A percentile compares a stretch with the other conserved stretches of the same genome.
Evolutionary conservation across 2,888 invertebrate genomes (phyloP).

Genomic region (Scaptomyza parva): DNA sequence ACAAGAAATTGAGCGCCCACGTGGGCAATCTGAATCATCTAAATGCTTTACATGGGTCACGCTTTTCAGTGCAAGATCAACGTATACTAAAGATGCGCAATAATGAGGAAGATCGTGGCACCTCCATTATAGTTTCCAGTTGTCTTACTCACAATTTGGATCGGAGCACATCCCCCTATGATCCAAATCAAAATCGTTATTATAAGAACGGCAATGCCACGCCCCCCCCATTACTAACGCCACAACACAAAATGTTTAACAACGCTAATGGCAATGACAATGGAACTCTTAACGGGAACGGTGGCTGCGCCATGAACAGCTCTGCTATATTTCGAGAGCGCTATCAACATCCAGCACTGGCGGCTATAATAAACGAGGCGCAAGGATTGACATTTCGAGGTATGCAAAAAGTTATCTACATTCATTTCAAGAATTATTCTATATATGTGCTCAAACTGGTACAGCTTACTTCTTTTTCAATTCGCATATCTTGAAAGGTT

Average conservation of each 20-base stretch:
- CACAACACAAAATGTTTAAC: constrained; percentile 75
- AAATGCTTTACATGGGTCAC: constrained; percentile 80
- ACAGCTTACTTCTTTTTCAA: too few relatives aligned
- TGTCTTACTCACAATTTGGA: constrained; percentile 80
- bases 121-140: constrained; percentile 81
- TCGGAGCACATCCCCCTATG: constrained; percentile 64
- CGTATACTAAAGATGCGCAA: constrained; percentile 84
- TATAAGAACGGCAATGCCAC: constrained; percentile 79
- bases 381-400: constrained; percentile 84
- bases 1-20: constrained; percentile 81
- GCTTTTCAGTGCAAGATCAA: constrained; percentile 84
- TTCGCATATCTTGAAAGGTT: too few relatives aligned
- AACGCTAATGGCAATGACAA: constrained; percentile 73
- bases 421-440: too few relatives aligned
- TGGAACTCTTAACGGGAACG: constrained; percentile 71
- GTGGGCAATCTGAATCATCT: constrained; percentile 81
- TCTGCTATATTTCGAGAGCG: constrained; percentile 83
- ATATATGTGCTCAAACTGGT: too few relatives aligned
- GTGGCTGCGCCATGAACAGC: constrained; percentile 66
- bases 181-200: constrained; percentile 84
- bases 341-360: constrained; percentile 84
- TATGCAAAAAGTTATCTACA: constrained; percentile 42
- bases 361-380: constrained; percentile 84
- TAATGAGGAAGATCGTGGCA: constrained; percentile 84
- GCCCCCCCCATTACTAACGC: constrained; percentile 70